phyloP scores from a whole-genome alignment of 2,888 invertebrate genomes.

The Papilio protenor region DNA sequence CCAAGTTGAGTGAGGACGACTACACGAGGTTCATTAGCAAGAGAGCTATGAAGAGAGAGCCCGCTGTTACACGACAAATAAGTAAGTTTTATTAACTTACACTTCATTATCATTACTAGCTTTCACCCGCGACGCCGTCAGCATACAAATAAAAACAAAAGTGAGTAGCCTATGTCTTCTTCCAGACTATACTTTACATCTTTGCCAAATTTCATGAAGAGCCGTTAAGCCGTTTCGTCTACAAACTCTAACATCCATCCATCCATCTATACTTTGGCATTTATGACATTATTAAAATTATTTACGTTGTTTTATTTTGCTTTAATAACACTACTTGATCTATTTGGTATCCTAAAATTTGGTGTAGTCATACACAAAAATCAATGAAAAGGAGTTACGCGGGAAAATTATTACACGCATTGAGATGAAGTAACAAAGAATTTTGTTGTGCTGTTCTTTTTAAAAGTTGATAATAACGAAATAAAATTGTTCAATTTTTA shows the following conservation, averaged over 20 bases:
- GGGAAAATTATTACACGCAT: background rate
- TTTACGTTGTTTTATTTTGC: too few relatives aligned
- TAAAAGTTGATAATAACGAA: background rate
- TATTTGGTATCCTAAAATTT: background rate
- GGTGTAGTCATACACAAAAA: background rate
- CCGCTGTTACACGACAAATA: constrained; percentile 72
- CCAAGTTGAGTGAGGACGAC: constrained; percentile 63
- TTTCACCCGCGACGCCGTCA: too few relatives aligned
- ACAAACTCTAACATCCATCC: too few relatives aligned
- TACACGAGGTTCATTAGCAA: constrained; percentile 71
- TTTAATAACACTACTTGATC: background rate
- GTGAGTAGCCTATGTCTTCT: too few relatives aligned
- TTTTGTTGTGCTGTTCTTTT: background rate
- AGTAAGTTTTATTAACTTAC: constrained; percentile 61
- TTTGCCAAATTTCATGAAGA: too few relatives aligned
- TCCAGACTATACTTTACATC: too few relatives aligned
- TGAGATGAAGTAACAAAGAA: background rate
- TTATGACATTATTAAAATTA: too few relatives aligned
- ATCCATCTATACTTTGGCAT: too few relatives aligned
- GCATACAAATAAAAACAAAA: too few relatives aligned
- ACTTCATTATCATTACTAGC: too few relatives aligned
- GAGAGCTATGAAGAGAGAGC: constrained; percentile 66
- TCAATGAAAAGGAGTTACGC: background rate
- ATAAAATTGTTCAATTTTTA: background rate
- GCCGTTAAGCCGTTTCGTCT: too few relatives aligned